Evolutionary conservation across 2,888 invertebrate species (phyloP).

Genomic region (Linyphia triangularis): DNA sequence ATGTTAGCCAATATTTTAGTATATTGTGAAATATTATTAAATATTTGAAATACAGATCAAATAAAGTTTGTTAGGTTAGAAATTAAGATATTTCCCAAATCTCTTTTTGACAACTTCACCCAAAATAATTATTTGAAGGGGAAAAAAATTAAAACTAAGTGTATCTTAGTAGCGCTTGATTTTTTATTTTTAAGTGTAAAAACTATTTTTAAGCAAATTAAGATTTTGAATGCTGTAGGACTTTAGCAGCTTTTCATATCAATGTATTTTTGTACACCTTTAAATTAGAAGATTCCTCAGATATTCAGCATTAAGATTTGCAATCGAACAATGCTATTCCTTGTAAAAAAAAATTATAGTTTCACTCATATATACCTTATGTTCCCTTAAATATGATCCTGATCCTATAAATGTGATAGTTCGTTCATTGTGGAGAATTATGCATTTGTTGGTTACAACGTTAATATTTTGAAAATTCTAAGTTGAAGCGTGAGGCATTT

Average conservation of each 20-base stretch:
- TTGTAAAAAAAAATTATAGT: background rate
- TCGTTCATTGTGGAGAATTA: background rate
- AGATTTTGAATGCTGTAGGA: slow-evolving; percentile 1
- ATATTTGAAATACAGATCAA: background rate
- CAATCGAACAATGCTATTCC: background rate
- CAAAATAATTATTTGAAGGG: too few relatives aligned
- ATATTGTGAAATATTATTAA: background rate
- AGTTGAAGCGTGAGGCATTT: too few relatives aligned
- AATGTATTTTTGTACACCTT: slow-evolving; percentile 22
- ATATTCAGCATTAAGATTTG: background rate
- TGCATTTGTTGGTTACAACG: background rate
- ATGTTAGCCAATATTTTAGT: too few relatives aligned
- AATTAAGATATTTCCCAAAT: background rate
- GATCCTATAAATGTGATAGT: background rate
- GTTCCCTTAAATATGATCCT: background rate
- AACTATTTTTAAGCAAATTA: background rate
- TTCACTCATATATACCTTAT: background rate
- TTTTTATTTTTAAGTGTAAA: background rate
- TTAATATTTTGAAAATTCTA: too few relatives aligned
- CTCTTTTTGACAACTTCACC: too few relatives aligned
- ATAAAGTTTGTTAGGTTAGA: background rate
- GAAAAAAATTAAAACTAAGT: background rate
- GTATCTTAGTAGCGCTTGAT: background rate
- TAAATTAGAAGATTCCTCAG: background rate
- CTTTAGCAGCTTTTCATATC: slow-evolving; percentile 16